phyloP scores from a whole-genome alignment of 2,888 invertebrate genomes.

The Heterodera filipjevi region DNA sequence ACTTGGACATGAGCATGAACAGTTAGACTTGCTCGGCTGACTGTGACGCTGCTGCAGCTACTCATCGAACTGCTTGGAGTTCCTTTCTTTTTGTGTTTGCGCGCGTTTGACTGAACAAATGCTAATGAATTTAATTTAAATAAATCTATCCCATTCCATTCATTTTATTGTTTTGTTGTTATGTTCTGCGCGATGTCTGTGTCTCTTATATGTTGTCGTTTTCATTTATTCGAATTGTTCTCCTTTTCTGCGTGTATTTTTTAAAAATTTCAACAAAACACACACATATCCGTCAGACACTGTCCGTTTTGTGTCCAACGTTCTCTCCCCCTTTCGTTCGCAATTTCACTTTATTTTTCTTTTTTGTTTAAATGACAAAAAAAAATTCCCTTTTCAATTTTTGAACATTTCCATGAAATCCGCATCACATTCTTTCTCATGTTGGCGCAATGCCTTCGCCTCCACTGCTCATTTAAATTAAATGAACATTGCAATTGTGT shows the following conservation, averaged over 20 bases:
- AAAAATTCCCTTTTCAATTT: not conserved
- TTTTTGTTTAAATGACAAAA: not conserved
- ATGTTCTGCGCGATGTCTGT: too few species aligned
- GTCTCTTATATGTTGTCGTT: too few species aligned
- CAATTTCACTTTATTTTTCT: conserved; percentile 2
- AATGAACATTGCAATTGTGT: too few species aligned
- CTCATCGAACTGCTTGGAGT: not conserved
- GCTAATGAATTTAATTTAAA: too few species aligned
- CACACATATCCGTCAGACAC: not conserved
- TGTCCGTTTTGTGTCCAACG: not conserved
- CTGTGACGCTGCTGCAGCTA: not conserved
- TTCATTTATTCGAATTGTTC: not conserved
- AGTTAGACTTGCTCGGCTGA: not conserved
- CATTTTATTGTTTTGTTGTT: too few species aligned
- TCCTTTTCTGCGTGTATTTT: not conserved
- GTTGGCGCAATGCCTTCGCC: too few species aligned
- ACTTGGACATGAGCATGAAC: conserved; percentile 10
- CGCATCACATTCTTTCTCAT: too few species aligned
- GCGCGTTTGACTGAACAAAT: too few species aligned
- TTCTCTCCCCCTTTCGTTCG: not conserved
- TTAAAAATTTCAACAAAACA: not conserved
- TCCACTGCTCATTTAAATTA: too few species aligned
- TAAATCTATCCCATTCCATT: too few species aligned
- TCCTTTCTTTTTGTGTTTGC: too few species aligned
- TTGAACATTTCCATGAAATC: conserved; percentile 6